phyloP scores from a whole-genome alignment of 2,113 vertebrate genomes.

The Rhinopomastus cyanomelas region DNA sequence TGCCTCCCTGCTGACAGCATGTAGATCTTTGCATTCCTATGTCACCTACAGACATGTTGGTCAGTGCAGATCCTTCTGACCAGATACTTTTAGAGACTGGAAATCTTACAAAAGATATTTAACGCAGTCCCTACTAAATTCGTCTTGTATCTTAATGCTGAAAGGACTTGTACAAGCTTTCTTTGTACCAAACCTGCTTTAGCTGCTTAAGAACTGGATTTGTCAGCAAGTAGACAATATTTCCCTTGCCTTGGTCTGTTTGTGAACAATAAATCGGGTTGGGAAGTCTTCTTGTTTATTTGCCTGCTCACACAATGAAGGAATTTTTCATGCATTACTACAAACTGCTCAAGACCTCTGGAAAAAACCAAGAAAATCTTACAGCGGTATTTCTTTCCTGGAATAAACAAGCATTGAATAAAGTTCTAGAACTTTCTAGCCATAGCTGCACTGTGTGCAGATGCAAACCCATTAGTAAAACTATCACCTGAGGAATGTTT shows the following conservation, averaged over 20 bases:
- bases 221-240: neutral
- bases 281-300: neutral
- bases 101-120: neutral
- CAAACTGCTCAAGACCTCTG: neutral
- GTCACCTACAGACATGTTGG: neutral
- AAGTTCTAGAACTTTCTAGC: neutral
- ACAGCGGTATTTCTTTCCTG: neutral
- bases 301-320: neutral
- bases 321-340: neutral
- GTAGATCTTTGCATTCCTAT: neutral
- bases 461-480: conserved; percentile 43
- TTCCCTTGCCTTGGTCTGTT: neutral
- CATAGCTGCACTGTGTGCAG: neutral
- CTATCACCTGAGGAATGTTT: conserved; percentile 26
- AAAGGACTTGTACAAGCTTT: neutral
- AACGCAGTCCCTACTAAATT: neutral
- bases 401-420: neutral
- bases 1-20: neutral
- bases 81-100: neutral
- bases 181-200: neutral
- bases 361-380: too few relatives aligned
- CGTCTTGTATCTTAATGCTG: neutral
- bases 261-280: neutral
- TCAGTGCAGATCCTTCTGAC: neutral
- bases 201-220: neutral